phyloP scores from a whole-genome alignment of 2,113 vertebrate genomes.

The Apodemus sylvaticus region DNA sequence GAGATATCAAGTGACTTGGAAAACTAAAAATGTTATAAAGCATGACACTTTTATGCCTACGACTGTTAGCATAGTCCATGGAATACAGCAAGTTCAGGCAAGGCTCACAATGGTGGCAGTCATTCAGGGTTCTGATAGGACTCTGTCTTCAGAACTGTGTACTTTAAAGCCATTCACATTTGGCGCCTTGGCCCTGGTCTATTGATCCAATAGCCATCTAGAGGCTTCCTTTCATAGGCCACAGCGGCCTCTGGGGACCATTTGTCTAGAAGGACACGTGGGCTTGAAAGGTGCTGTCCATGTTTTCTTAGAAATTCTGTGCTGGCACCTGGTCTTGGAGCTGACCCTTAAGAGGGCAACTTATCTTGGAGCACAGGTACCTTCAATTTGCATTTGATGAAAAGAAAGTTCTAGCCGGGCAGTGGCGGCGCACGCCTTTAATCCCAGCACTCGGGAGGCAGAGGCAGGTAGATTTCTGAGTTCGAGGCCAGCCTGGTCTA shows the following conservation, averaged over 20 bases:
- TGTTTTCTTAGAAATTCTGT: background rate
- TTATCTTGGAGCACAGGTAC: background rate
- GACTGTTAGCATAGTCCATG: background rate
- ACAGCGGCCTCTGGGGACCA: background rate
- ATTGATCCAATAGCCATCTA: background rate
- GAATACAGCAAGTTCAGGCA: background rate
- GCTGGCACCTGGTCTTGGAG: background rate
- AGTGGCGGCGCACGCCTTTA: too few species aligned
- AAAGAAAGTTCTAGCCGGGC: background rate
- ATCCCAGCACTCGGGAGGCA: too few species aligned
- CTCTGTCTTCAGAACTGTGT: background rate
- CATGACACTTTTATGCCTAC: background rate
- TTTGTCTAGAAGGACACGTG: background rate
- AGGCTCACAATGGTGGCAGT: background rate
- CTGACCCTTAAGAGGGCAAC: background rate
- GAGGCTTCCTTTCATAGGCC: background rate
- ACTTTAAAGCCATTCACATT: background rate
- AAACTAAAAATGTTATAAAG: background rate
- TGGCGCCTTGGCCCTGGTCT: background rate
- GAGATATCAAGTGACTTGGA: background rate
- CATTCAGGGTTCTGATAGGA: background rate
- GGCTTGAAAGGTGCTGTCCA: background rate
- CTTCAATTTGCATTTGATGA: constrained; percentile 21
- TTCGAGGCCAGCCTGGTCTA: too few species aligned
- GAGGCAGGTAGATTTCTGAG: too few species aligned